phyloP scores from a whole-genome alignment of 2,113 vertebrate species.

The Corydoras sp. region DNA sequence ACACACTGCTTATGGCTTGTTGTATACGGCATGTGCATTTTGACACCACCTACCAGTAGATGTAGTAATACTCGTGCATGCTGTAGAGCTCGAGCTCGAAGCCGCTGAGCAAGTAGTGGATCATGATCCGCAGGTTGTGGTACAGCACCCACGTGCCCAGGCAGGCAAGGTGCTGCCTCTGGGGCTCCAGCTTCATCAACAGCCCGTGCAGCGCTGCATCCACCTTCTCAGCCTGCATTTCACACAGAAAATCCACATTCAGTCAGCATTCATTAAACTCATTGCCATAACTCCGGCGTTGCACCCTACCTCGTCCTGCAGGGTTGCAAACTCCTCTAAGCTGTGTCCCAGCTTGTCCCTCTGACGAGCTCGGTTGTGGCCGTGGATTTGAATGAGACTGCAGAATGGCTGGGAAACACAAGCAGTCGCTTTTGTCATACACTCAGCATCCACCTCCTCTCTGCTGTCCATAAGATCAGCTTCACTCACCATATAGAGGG shows the following conservation, averaged over 20 bases:
- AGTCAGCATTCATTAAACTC: neutral
- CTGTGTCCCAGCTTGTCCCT: conserved; percentile 97
- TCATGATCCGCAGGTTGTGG: conserved; percentile 96
- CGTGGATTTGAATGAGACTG: conserved; percentile 96
- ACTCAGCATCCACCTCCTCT: no score
- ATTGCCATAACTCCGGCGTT: no score
- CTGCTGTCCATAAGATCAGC: no score
- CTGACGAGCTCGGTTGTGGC: conserved; percentile 94
- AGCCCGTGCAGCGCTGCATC: conserved; percentile 93
- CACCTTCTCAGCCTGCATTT: conserved; percentile 87
- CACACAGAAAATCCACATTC: neutral
- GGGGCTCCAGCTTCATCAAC: conserved; percentile 93
- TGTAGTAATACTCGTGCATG: conserved; percentile 99
- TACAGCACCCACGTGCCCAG: conserved; percentile 97
- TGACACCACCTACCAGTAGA: conserved; percentile 80
- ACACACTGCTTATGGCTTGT: neutral
- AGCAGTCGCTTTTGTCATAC: neutral
- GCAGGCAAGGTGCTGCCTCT: conserved; percentile 92
- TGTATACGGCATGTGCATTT: no score
- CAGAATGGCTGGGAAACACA: conserved; percentile 82
- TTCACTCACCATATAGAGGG: no score
- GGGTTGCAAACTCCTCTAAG: conserved; percentile 93
- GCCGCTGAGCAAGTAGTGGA: conserved; percentile 96
- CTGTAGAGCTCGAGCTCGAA: conserved; percentile 98
- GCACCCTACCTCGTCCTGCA: conserved; percentile 87